phyloP scores from a whole-genome alignment of 2,888 invertebrate genomes.

The Ochropleura leucogaster region DNA sequence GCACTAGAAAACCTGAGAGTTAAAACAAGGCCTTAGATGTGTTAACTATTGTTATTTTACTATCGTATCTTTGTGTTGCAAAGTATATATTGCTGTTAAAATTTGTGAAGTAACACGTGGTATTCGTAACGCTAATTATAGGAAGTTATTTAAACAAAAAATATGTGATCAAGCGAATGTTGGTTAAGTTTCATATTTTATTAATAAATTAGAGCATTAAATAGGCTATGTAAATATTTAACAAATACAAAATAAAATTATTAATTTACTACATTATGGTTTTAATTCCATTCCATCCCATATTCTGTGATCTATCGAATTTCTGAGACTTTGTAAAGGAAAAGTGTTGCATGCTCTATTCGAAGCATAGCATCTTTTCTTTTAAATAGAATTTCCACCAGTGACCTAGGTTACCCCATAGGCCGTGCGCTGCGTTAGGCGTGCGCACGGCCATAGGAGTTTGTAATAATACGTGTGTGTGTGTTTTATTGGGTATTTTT shows the following conservation, averaged over 20 bases:
- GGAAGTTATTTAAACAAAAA: constrained; percentile 80
- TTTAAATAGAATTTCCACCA: no score
- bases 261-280: constrained; percentile 86
- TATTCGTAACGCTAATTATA: constrained; percentile 68
- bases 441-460: no score
- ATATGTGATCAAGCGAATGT: constrained; percentile 85
- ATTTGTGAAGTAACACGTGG: constrained; percentile 59
- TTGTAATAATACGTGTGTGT: no score
- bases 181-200: constrained; percentile 90
- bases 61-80: constrained; percentile 76
- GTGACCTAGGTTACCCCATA: no score
- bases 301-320: neutral
- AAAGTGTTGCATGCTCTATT: neutral
- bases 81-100: constrained; percentile 81
- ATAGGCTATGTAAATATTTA: constrained; percentile 89
- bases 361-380: neutral
- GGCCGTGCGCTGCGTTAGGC: no score
- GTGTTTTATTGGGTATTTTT: no score
- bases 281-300: constrained; percentile 30
- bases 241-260: constrained; percentile 88
- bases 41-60: constrained; percentile 80
- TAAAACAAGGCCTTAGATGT: constrained; percentile 84
- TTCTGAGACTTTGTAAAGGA: neutral
- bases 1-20: constrained; percentile 60
- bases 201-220: constrained; percentile 83